phyloP scores from a whole-genome alignment of 2,888 invertebrate genomes.

The Aplocera efformata region DNA sequence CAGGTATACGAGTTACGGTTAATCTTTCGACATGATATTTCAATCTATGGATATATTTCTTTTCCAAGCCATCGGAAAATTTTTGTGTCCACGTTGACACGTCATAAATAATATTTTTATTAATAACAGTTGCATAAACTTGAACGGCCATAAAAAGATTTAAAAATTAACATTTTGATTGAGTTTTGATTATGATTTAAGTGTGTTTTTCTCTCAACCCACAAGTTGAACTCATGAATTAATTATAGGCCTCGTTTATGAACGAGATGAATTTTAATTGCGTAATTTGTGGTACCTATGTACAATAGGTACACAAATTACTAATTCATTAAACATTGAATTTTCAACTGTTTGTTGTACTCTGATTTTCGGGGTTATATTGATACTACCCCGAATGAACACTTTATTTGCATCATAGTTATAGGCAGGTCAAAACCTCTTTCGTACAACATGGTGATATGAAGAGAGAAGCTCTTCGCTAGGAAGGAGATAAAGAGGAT shows the following conservation, averaged over 20 bases:
- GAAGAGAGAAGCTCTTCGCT: too few species aligned
- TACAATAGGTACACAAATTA: too few species aligned
- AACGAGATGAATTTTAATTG: too few species aligned
- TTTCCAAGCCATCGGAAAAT: slow-evolving; percentile 1
- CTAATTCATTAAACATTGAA: too few species aligned
- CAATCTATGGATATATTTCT: background rate
- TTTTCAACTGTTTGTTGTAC: too few species aligned
- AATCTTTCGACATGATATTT: slow-evolving; percentile 2
- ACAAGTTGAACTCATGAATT: slow-evolving; percentile 3
- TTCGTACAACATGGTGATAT: too few species aligned
- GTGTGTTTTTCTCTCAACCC: slow-evolving; percentile 17
- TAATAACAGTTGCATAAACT: slow-evolving; percentile 14
- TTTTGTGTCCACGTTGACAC: background rate
- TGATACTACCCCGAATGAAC: too few species aligned
- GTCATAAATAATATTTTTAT: slow-evolving; percentile 32
- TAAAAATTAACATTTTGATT: slow-evolving; percentile 22
- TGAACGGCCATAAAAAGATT: slow-evolving; percentile 1
- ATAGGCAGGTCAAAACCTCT: too few species aligned
- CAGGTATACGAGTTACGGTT: background rate
- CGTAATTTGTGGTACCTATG: background rate
- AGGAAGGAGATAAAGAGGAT: too few species aligned
- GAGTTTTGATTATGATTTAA: slow-evolving; percentile 28
- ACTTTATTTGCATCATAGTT: too few species aligned
- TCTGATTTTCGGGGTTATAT: too few species aligned
- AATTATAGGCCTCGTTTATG: background rate